Evolutionary conservation across 2,888 invertebrate genomes (phyloP).

Genomic region (Prosapia bicincta): DNA sequence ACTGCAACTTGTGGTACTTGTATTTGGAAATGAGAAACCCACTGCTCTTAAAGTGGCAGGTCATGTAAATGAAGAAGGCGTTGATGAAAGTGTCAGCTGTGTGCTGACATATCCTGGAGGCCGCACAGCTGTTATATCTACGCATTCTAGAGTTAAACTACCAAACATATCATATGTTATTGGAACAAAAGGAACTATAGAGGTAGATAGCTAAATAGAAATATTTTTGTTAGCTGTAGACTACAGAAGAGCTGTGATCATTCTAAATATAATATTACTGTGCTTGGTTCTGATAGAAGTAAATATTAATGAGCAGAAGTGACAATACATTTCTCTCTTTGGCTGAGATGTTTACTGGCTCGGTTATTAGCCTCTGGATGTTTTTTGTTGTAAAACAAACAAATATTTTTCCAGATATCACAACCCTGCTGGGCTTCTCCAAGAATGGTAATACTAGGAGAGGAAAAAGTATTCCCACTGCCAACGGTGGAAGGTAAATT

Average conservation of each 20-base stretch:
- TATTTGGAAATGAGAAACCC: constrained; percentile 62
- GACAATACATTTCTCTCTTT: too few species aligned
- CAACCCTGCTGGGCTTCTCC: neutral
- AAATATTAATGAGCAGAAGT: too few species aligned
- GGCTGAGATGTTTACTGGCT: too few species aligned
- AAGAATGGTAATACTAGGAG: neutral
- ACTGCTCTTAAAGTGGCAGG: constrained; percentile 64
- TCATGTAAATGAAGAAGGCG: constrained; percentile 60
- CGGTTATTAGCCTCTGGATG: too few species aligned
- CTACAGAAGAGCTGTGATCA: too few species aligned
- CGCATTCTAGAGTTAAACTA: constrained; percentile 55
- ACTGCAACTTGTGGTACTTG: constrained; percentile 66
- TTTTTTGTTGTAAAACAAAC: too few species aligned
- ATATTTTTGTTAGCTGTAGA: too few species aligned
- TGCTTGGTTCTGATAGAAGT: too few species aligned
- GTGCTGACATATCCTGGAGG: constrained; percentile 62
- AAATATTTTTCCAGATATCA: neutral
- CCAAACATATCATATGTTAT: constrained; percentile 61
- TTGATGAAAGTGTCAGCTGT: constrained; percentile 66
- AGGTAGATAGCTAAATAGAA: constrained; percentile 45
- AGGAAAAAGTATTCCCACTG: neutral
- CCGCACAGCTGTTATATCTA: constrained; percentile 60
- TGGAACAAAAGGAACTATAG: constrained; percentile 66
- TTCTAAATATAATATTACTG: too few species aligned
- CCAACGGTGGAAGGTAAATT: neutral